These are phyloP conservation scores for Chymomyza caudatula DNA, from an alignment of 2,888 invertebrate species.

Conservation along the genomic window DNA sequence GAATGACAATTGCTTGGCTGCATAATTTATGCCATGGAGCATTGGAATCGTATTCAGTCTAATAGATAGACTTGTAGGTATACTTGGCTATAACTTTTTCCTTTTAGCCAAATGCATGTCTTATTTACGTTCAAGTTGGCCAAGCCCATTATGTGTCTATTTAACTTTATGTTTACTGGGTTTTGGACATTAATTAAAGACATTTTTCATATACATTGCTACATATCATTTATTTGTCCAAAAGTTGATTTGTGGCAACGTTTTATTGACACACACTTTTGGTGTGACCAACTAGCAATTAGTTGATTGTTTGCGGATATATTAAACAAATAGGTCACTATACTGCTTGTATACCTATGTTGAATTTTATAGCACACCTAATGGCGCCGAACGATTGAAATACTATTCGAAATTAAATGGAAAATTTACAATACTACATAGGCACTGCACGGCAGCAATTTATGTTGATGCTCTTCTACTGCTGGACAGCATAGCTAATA, in stretches of 20 bases:
- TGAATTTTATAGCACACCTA: background rate
- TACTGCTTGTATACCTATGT: background rate
- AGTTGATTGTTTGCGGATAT: background rate
- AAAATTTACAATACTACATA: background rate
- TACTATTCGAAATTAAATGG: background rate
- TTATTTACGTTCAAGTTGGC: background rate
- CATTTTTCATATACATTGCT: background rate
- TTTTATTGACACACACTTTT: background rate
- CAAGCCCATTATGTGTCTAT: background rate
- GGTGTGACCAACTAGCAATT: background rate
- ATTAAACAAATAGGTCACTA: background rate
- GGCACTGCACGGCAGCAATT: background rate
- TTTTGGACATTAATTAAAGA: background rate
- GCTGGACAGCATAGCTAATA: background rate
- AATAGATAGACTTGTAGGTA: background rate
- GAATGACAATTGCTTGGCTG: slow-evolving; percentile 10
- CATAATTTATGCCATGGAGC: slow-evolving; percentile 34
- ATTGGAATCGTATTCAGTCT: slow-evolving; percentile 37
- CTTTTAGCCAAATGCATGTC: background rate
- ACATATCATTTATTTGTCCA: background rate
- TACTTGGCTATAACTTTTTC: background rate
- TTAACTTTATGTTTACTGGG: background rate
- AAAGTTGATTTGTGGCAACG: background rate
- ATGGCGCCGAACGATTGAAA: background rate
- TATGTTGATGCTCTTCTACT: background rate